Evolutionary conservation across 2,888 invertebrate genomes (phyloP).

Genomic region (Hetaerina titia): DNA sequence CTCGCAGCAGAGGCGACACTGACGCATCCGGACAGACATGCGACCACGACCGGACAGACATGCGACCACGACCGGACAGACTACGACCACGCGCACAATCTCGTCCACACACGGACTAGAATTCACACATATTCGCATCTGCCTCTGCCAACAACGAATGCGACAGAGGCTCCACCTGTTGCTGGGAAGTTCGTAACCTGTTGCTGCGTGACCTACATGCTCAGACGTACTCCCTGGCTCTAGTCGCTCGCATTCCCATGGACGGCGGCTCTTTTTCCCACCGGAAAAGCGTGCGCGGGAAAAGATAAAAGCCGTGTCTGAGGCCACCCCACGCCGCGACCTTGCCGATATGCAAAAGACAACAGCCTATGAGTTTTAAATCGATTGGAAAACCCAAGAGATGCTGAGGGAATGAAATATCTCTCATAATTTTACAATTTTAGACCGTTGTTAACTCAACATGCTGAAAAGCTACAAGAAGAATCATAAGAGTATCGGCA

Average conservation of each 20-base stretch:
- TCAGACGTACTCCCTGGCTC: not conserved
- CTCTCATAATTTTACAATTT: too few species aligned
- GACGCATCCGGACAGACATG: not conserved
- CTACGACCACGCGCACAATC: not conserved
- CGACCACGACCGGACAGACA: not conserved
- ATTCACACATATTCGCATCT: not conserved
- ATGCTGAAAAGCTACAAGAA: too few species aligned
- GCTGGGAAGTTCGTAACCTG: slow-evolving; percentile 56
- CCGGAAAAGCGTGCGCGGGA: too few species aligned
- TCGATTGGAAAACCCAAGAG: too few species aligned
- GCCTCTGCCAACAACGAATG: slow-evolving; percentile 39
- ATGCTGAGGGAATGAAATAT: too few species aligned
- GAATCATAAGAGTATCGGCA: too few species aligned
- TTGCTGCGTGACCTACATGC: slow-evolving; percentile 61
- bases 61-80: not conserved
- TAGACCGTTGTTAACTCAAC: too few species aligned
- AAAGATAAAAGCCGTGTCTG: too few species aligned
- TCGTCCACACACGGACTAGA: not conserved
- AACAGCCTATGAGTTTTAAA: too few species aligned
- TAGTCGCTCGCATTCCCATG: not conserved
- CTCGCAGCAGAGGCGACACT: not conserved
- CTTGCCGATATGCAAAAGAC: too few species aligned
- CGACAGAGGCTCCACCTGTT: slow-evolving; percentile 55
- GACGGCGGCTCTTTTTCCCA: not conserved
- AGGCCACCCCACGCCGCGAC: too few species aligned